Evolutionary conservation across 2,113 vertebrate genomes (phyloP), one percentile per base, ranked within the genome.

Genomic region (Zapornia atra): DNA sequence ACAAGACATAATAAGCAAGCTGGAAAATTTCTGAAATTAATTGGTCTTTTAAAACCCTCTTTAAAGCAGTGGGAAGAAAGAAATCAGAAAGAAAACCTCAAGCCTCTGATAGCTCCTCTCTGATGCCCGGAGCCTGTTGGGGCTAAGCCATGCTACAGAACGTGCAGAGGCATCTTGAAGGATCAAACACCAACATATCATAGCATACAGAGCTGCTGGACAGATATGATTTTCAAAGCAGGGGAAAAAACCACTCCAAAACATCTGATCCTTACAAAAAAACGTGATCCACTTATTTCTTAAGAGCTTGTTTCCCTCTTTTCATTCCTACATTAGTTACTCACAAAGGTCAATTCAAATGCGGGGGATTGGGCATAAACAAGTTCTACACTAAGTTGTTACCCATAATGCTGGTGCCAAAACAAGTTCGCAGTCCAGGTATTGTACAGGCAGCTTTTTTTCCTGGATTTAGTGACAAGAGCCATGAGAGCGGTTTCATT

Each of bases 91-190:
- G 18, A 44, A 86, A 78, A 15, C 12, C 31, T 82, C 63, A 59
- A 0, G 6, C 4, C 21, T 91, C 48, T 48, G 28, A 28, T 0
- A 6, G 65, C 1, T 81, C 6, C 15, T 34, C 33, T 77, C 19
- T 0, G 0, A 59, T 12, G n/a, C 17, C 25, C 29, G 42, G 31
- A 90, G 46, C 19, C 63, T 56, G 12, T 28, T 71, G 46, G 54
- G 78, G 61, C 34, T 24, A 36, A 65, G 21, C 48, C 29, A 82
- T 2, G 13, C 38, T 64, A 34, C 26, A 65, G 66, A 81, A 59
- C 14, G 18, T 0, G 5, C 51, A 83, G 33, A 76, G n/a, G 31
- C 56, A 78, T 50, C 33, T 29, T 71, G 44, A 11, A n/a, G 53
- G n/a, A 94, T 69, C 63, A 50, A 71, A 61, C 28, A 25, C 7